Percentiles rank a stretch among this genome's conserved stretches.
phyloP scores from a whole-genome alignment of 2,797 vertebrate genomes.

The Furcifer pardalis region DNA sequence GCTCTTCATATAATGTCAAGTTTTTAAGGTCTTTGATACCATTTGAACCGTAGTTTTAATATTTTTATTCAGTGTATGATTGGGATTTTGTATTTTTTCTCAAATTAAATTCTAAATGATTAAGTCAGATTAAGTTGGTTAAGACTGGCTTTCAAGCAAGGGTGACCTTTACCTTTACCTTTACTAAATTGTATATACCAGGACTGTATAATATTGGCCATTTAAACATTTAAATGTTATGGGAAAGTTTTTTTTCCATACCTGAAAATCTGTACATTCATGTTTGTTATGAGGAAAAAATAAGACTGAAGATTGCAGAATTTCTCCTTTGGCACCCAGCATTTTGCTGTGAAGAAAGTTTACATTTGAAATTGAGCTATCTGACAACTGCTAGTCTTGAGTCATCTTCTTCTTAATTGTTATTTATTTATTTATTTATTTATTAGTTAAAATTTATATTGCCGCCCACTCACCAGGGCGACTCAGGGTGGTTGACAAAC shows the following conservation, averaged over 20 bases:
- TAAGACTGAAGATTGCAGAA: constrained; percentile 1
- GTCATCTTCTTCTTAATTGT: constrained; percentile 54
- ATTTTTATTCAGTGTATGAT: background rate
- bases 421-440: too few species aligned
- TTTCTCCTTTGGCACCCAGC: constrained; percentile 10
- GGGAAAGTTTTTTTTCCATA: accelerated
- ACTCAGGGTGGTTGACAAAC: too few species aligned
- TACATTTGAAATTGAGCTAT: constrained; percentile 49
- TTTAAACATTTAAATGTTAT: background rate
- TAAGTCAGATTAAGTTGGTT: too few species aligned
- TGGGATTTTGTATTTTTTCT: background rate
- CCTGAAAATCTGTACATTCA: accelerated
- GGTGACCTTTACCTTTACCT: too few species aligned
- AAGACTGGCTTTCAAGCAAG: too few species aligned
- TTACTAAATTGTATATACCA: background rate
- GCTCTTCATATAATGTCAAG: background rate
- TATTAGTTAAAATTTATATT: too few species aligned
- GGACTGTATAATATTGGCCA: background rate
- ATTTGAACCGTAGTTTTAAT: background rate
- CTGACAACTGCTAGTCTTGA: constrained; percentile 44
- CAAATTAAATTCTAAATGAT: background rate
- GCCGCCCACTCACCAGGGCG: too few species aligned
- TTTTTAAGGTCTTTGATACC: background rate
- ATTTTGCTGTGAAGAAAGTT: constrained; percentile 36
- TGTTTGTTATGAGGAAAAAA: background rate